Percentiles rank a stretch among this genome's conserved stretches.
phyloP scores from a whole-genome alignment of 2,888 invertebrate species.

The Eudemis profundana region DNA sequence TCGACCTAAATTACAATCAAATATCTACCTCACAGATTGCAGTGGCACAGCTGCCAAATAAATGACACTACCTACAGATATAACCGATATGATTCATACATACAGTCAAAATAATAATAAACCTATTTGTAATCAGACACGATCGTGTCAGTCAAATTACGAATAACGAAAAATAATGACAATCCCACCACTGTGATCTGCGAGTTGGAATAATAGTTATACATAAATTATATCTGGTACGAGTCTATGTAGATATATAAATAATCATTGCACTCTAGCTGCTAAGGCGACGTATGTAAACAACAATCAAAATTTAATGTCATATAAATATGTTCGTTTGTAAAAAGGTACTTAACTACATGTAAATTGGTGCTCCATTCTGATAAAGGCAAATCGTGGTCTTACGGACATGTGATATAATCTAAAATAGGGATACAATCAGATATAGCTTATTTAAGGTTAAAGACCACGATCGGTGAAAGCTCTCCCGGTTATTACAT shows the following conservation, averaged over 20 bases:
- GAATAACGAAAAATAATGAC: background rate
- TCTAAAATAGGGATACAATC: conserved; percentile 22
- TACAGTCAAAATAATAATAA: background rate
- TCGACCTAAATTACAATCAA: conserved; percentile 22
- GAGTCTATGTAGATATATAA: conserved; percentile 47
- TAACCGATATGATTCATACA: background rate
- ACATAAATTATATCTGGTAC: conserved; percentile 48
- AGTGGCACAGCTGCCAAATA: conserved; percentile 4
- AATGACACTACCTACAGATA: background rate
- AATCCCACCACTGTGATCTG: conserved; percentile 6
- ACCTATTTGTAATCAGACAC: conserved; percentile 5
- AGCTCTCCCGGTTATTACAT: conserved; percentile 16
- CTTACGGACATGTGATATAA: conserved; percentile 30
- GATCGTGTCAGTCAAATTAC: conserved; percentile 13
- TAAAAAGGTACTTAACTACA: conserved; percentile 58
- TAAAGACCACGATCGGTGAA: conserved; percentile 22
- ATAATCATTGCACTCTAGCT: conserved; percentile 76
- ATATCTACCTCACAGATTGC: conserved; percentile 18
- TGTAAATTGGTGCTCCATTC: conserved; percentile 69
- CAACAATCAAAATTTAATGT: conserved; percentile 64
- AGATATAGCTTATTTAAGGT: conserved; percentile 10
- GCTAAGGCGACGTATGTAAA: conserved; percentile 75
- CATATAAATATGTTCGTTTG: conserved; percentile 68
- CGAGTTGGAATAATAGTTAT: conserved; percentile 11
- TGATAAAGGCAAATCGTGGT: conserved; percentile 61